phyloP scores from a whole-genome alignment of 64 coral and sea anemone genomes.

The Stylophora pistillata region DNA sequence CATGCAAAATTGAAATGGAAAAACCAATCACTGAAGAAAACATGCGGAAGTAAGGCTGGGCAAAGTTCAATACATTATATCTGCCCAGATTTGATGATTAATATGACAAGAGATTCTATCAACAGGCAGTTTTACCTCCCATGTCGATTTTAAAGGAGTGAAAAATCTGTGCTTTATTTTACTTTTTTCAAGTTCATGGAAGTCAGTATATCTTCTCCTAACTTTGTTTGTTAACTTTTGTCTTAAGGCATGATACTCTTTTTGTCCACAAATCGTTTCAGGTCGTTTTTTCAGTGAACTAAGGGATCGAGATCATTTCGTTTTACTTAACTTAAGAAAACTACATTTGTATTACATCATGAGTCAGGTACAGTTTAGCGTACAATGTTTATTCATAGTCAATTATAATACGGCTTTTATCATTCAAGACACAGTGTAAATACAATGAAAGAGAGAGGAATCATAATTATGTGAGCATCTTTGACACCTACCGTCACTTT shows the following conservation, averaged over 20 bases:
- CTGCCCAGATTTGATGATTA: background rate
- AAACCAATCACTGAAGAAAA: background rate
- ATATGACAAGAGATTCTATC: background rate
- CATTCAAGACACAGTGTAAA: too few species aligned
- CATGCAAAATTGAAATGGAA: background rate
- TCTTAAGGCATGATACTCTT: too few species aligned
- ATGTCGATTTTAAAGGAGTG: background rate
- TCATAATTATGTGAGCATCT: background rate
- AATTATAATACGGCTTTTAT: background rate
- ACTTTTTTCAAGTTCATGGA: too few species aligned
- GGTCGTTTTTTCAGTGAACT: too few species aligned
- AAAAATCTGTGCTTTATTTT: background rate
- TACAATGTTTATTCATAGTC: background rate
- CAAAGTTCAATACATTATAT: background rate
- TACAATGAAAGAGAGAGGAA: background rate
- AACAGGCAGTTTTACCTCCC: background rate
- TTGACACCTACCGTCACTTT: background rate
- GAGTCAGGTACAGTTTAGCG: too few species aligned
- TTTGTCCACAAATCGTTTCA: too few species aligned
- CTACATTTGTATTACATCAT: too few species aligned
- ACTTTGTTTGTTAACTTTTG: background rate
- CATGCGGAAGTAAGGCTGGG: constrained; percentile 26
- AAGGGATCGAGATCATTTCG: too few species aligned
- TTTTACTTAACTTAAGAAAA: too few species aligned
- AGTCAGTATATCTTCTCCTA: background rate